Percentiles rank a stretch among this genome's conserved stretches.
These are phyloP conservation scores for Siniperca knerii DNA, from an alignment of 2,113 vertebrate species.

Conservation along the genomic window DNA sequence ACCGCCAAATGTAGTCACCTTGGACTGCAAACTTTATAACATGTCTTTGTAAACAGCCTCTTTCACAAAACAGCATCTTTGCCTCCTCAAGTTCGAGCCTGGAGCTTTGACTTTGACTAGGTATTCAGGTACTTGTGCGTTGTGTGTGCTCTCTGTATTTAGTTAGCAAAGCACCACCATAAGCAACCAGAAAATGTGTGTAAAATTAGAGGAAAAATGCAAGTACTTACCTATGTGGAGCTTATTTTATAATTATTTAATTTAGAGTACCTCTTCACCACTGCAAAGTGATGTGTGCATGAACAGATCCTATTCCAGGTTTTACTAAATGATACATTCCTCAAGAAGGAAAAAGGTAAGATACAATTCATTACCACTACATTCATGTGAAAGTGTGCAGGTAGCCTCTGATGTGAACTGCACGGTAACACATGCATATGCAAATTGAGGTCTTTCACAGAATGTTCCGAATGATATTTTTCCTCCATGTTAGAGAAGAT, in stretches of 20 bases:
- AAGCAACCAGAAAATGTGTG: neutral
- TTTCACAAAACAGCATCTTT: neutral
- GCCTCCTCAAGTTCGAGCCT: neutral
- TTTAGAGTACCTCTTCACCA: neutral
- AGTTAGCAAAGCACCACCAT: neutral
- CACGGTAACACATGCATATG: slow-evolving; percentile 10
- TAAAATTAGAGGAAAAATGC: neutral
- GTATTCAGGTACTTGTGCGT: too few relatives aligned
- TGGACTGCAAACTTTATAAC: neutral
- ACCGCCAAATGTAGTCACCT: neutral
- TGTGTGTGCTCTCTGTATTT: neutral
- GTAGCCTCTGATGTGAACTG: slow-evolving; percentile 17
- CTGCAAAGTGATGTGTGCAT: neutral
- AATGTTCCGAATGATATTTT: neutral
- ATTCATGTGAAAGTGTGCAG: neutral
- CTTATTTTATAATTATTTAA: neutral
- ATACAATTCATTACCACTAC: neutral
- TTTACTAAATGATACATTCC: neutral
- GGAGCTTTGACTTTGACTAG: neutral
- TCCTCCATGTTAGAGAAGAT: neutral
- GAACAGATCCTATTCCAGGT: neutral
- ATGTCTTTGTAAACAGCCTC: neutral
- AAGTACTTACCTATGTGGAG: neutral
- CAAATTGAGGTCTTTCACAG: slow-evolving; percentile 5
- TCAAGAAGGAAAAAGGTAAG: neutral